Evolutionary conservation across 2,888 invertebrate genomes (phyloP).

Genomic region (Xestia c-nigrum): DNA sequence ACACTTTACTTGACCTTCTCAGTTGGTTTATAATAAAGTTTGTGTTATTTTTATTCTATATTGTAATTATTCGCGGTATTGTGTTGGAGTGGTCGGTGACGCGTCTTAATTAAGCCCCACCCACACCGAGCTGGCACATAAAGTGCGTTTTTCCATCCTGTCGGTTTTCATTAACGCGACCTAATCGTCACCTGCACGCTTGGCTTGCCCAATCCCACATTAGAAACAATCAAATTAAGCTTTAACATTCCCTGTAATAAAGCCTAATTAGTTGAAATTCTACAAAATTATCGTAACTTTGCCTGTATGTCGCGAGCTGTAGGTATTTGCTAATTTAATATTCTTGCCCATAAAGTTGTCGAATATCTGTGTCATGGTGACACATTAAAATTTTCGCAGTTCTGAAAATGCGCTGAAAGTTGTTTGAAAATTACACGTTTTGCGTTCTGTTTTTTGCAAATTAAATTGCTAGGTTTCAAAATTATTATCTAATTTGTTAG

Average conservation of each 20-base stretch:
- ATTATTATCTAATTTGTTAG: background rate
- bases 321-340: background rate
- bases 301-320: slow-evolving; percentile 22
- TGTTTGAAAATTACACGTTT: background rate
- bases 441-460: background rate
- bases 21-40: slow-evolving; percentile 17
- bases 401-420: slow-evolving; percentile 13
- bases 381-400: background rate
- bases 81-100: slow-evolving; percentile 68
- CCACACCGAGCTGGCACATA: slow-evolving; percentile 70
- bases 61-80: slow-evolving; percentile 65
- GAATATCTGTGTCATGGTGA: slow-evolving; percentile 28
- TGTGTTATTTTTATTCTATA: slow-evolving; percentile 42
- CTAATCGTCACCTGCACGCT: slow-evolving; percentile 67
- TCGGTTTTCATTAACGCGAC: slow-evolving; percentile 75
- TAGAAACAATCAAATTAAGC: slow-evolving; percentile 64
- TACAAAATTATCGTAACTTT: slow-evolving; percentile 31
- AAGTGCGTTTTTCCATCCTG: slow-evolving; percentile 72
- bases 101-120: slow-evolving; percentile 81
- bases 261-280: slow-evolving; percentile 52
- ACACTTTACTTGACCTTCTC: slow-evolving; percentile 26
- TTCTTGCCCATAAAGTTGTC: slow-evolving; percentile 3
- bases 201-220: slow-evolving; percentile 66
- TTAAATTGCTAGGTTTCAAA: background rate
- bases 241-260: slow-evolving; percentile 45